Evolutionary conservation across 2,113 vertebrate genomes (phyloP), one percentile per base, ranked within the genome.

Genomic region (Ophthalmolycus amberensis): DNA sequence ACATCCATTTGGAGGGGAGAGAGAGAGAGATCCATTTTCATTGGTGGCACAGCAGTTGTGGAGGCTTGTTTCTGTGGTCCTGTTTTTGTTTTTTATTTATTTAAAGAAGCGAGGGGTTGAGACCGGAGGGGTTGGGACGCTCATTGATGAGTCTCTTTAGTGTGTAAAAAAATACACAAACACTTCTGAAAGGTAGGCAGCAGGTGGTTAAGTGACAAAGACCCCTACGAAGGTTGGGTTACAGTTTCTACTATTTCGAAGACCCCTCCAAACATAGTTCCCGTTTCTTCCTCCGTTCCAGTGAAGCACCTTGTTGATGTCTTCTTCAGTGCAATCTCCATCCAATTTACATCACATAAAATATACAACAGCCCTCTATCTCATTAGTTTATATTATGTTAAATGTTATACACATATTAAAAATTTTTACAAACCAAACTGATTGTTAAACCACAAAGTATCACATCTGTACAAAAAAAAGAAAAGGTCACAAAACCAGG

Each of bases 181-280:
- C 85, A 83, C 78, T 79, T 89, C 87, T 85, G 85, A 90, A 91
- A 93, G 88, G 91, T 94, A 94, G 94, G 93, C 94, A 95, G 92
- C 92, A 90, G 92, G 87, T 93, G 91, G 92, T 92, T 91, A 87
- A 70, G 84, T 92, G 82, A 83, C 68, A 32, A 75, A 58, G 80
- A 90, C 85, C 89, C 82, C 81, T 89, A 87, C 66, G 66, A 78
- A 88, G 79, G 85, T 83, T 80, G 86, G 85, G 88, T 84, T 84
- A 91, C 77, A 58, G 80, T 84, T 91, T 86, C 82, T 91, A 92
- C 87, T 86, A 65, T 75, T 84, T 64, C 67, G 29, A 84, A 90
- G 83, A 87, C 88, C 70, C 56, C 22, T 84, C 73, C 3, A 38
- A 59, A 64, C 71, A 40, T 50, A 6, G 62, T 73, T 71, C 48